Evolutionary conservation across 2,797 vertebrate genomes (phyloP), one percentile per base, ranked within the genome.

Genomic region (Taenioides sp.): DNA sequence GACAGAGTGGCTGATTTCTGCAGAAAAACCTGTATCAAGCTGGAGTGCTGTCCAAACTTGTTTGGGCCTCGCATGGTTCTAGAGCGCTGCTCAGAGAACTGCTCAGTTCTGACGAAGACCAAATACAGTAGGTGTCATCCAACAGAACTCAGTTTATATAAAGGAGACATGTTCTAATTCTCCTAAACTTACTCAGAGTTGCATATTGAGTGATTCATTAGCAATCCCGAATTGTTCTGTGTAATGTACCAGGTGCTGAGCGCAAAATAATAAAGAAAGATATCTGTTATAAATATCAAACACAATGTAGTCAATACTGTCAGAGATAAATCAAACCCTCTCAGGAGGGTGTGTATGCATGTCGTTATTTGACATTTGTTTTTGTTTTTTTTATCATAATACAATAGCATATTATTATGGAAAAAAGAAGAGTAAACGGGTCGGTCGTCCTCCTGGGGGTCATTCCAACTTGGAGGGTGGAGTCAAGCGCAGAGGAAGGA

Each of bases 81-180:
- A 85, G 97, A 98, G 70, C 96, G 90, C 74, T 99, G 98, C 90
- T 97, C 97, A 0, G 98, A 99, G 88, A 99, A 99, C 90, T 99
- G 98, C 88, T 99, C 97, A n/a, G 96, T 98, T 80, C 94, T 99
- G 83, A 99, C 98, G 83, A 99, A 99, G 94, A 99, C 98, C 77
- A 98, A 98, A 94, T 99, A 99, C 93, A 99, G 98, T 99, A 89
- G 88, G 95, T 88, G 67, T 7, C 60, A 73, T 43, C 22, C 40
- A 65, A 25, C 64, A 20, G 14, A 55, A 27, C 11, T 16, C 22
- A 5, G 25, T 12, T 25, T 25, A 12, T 22, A 57, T 57, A 11
- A 57, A 55, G 22, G 54, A 40, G 9, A 11, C 1, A 40, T 40
- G 37, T 40, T 40, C 37, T 40, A 40, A 40, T 40, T 40, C 9